Conservation (phyloP, 2,888 invertebrate species). For the Acanthosepion pharaonis region DNA sequence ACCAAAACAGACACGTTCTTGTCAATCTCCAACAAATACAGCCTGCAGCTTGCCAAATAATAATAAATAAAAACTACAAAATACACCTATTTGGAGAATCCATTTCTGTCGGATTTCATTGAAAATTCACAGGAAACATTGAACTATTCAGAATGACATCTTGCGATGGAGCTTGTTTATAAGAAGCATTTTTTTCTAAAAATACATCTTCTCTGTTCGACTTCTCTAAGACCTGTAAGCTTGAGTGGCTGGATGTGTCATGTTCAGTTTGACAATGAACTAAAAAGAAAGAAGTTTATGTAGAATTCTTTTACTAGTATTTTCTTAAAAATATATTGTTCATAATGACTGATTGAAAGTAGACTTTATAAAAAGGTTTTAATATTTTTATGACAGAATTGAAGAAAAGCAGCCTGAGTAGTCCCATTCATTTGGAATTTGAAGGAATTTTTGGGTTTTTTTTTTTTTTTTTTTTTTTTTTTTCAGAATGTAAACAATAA, state of each 20-base stretch:
- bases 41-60: background rate
- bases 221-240: background rate
- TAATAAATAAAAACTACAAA: background rate
- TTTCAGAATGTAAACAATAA: too few species aligned
- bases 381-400: too few species aligned
- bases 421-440: too few species aligned
- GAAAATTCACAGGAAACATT: background rate
- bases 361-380: too few species aligned
- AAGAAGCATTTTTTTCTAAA: background rate
- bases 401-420: too few species aligned
- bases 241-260: background rate
- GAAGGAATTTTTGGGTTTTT: too few species aligned
- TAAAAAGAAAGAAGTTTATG: background rate
- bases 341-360: background rate
- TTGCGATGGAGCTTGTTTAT: background rate
- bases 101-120: background rate
- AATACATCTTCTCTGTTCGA: background rate
- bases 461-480: too few species aligned
- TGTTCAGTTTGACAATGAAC: background rate
- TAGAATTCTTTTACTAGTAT: background rate
- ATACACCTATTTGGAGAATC: background rate
- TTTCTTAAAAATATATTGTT: background rate
- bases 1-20: background rate
- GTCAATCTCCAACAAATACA: background rate
- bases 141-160: background rate